These are phyloP conservation scores for Drosophila murphyi DNA, from an alignment of 1,140 invertebrate species.

Conservation along the genomic window DNA sequence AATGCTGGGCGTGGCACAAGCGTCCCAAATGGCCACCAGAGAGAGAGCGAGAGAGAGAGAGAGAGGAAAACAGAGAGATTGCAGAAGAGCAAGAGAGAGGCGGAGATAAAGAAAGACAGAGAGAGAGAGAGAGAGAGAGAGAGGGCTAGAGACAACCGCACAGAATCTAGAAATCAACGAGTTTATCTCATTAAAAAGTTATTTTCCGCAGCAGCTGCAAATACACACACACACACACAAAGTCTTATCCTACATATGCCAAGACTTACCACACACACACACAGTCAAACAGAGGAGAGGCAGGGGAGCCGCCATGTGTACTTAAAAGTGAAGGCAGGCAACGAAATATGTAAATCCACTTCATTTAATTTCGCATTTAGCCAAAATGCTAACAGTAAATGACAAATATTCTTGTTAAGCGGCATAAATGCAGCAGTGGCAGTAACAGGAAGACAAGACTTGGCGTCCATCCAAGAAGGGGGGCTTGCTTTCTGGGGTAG, in stretches of 20 bases:
- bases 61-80: too few relatives aligned
- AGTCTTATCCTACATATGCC: slow-evolving; percentile 76
- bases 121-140: not conserved
- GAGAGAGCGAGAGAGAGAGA: not conserved
- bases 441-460: slow-evolving; percentile 7
- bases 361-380: slow-evolving; percentile 83
- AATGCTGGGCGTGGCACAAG: slow-evolving; percentile 25
- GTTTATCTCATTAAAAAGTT: slow-evolving; percentile 84
- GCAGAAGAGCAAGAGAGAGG: too few relatives aligned
- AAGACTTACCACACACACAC: slow-evolving; percentile 42
- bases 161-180: slow-evolving; percentile 83
- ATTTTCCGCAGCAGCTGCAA: slow-evolving; percentile 82
- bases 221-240: slow-evolving; percentile 57
- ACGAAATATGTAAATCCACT: slow-evolving; percentile 83
- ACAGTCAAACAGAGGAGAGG: not conserved
- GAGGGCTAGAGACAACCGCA: slow-evolving; percentile 49
- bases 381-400: slow-evolving; percentile 82
- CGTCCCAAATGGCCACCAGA: slow-evolving; percentile 61
- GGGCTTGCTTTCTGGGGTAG: not conserved
- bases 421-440: slow-evolving; percentile 69
- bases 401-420: slow-evolving; percentile 83
- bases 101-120: not conserved
- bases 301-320: slow-evolving; percentile 55
- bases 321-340: slow-evolving; percentile 74
- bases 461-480: slow-evolving; percentile 16